Evolutionary conservation across 2,113 vertebrate species (phyloP), one percentile per base, ranked within the genome.

Genomic region (Bombycilla garrulus): DNA sequence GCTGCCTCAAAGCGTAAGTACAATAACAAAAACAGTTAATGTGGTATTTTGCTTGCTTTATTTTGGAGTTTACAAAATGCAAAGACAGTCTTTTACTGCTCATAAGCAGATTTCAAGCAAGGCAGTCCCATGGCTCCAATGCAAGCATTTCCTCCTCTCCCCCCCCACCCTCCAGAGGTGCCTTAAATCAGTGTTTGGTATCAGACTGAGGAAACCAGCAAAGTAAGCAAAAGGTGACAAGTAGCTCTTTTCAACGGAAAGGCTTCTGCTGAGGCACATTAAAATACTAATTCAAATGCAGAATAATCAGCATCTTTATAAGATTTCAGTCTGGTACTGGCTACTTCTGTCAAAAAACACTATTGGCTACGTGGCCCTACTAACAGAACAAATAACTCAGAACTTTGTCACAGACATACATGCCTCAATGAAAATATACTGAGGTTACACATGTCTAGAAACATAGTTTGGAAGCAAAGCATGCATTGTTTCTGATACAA

Each of bases 61-160:
- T 58, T 96, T 71, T 64, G 33, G 10, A 64, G 22, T 47, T 88
- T 31, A 66, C 14, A 56, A 72, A 78, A 40, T 3, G 10, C 26
- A 78, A 90, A 83, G 29, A n/a, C 15, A 84, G 17, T 23, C 19
- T 26, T 73, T 56, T 62, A 45, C 31, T 38, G 5, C 48, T 84
- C 48, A 81, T 82, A 86, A 88, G 35, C 12, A n/a, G 28, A 81
- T 60, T 61, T 56, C 33, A 70, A 62, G 71, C 40, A 73, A 88
- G 25, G 60, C 1, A 0, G 20, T 57, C 64, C 79, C 31, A 56
- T 33, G 51, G 28, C 31, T 90, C 40, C 36, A 62, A 18, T 0
- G 8, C 31, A 91, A 64, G 20, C 2, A n/a, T 26, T 58, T 38
- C n/a, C 19, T 11, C 7, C 1, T 2, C 0, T 0, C 2, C 0